Base-by-base conservation (phyloP, 2,797 vertebrate genomes). In the Dicrostonyx torquatus region DNA sequence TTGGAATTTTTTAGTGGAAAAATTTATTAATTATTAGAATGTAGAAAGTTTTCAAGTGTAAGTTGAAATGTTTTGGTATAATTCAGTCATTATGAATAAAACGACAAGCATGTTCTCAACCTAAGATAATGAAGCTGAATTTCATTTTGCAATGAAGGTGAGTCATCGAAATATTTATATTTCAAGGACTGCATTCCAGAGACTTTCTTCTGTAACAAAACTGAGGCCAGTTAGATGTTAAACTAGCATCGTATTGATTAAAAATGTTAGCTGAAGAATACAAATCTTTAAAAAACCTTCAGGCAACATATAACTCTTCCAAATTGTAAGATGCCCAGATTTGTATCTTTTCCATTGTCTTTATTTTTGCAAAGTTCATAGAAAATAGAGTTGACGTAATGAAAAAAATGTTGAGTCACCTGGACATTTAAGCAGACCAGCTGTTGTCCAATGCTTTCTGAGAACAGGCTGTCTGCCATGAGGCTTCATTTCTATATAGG, bases 191-290 rank as follows among this genome's bases (percentile, higher is more conserved):
- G 40, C 4, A 85, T 31, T 37, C 20, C 58, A n/a, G 40, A 86
- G 78, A 68, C 2, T 55, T 72, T 24, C 34, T 90, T 58, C n/a
- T 95, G 90, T 78, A 76, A 73, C 10, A 94, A 58, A 20, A 72
- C 13, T 83, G 34, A 87, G 12, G 55, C 82, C 45, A 89, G 37
- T 77, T 88, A 83, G 40, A 82, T 40, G 50, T 14, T 62, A 43
- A 26, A 77, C 37, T 9, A 76, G 31, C 26, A 76, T 43, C 84
- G 10, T 88, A 13, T 66, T 87, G 60, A 55, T 60, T 91, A 79
- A 96, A 97, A 90, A 75, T 18, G 64, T 75, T 78, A 70, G 18
- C 22, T 50, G 22, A 91, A 78, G 17, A 78, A 77, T 10, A 45
- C 2, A 77, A 34, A 79, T 82, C 43, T 82, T 72, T 75, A 45